Conservation (phyloP, 2,888 invertebrate species). For the Cephus pulcher region DNA sequence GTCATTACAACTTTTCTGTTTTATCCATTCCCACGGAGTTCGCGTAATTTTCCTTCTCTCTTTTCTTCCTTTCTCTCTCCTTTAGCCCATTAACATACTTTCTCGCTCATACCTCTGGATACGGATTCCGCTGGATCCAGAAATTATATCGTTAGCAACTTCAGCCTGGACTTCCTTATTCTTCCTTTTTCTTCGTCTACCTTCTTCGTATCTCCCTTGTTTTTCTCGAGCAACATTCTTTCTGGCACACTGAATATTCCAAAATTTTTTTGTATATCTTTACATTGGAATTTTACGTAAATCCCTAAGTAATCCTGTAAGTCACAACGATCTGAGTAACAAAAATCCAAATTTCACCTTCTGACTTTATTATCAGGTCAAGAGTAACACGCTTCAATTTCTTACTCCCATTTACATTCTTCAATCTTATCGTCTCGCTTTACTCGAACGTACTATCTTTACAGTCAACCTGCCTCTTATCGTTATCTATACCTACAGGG, state of each 20-base stretch:
- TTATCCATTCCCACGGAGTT: slow-evolving; percentile 13
- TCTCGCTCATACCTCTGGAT: slow-evolving; percentile 4
- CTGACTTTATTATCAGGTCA: too few species aligned
- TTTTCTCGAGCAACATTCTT: not conserved
- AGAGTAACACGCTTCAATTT: too few species aligned
- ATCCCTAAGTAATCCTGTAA: not conserved
- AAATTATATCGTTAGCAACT: not conserved
- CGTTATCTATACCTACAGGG: too few species aligned
- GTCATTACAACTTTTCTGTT: slow-evolving; percentile 36
- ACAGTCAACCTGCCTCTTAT: too few species aligned
- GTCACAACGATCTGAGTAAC: too few species aligned
- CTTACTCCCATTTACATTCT: too few species aligned
- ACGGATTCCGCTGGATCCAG: slow-evolving; percentile 20
- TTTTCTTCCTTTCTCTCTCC: slow-evolving; percentile 25
- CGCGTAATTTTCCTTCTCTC: slow-evolving; percentile 7
- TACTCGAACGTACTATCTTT: too few species aligned
- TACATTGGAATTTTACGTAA: not conserved
- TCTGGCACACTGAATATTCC: not conserved
- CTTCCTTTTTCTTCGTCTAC: not conserved
- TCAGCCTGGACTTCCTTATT: not conserved
- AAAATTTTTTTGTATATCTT: not conserved
- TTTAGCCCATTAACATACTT: slow-evolving; percentile 43
- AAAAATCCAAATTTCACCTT: too few species aligned
- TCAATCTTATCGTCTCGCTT: too few species aligned
- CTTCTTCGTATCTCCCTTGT: not conserved